A percentile compares a stretch with the other conserved stretches of the same genome.
phyloP scores from a whole-genome alignment of 1,140 invertebrate genomes.

The Cepaea nemoralis region DNA sequence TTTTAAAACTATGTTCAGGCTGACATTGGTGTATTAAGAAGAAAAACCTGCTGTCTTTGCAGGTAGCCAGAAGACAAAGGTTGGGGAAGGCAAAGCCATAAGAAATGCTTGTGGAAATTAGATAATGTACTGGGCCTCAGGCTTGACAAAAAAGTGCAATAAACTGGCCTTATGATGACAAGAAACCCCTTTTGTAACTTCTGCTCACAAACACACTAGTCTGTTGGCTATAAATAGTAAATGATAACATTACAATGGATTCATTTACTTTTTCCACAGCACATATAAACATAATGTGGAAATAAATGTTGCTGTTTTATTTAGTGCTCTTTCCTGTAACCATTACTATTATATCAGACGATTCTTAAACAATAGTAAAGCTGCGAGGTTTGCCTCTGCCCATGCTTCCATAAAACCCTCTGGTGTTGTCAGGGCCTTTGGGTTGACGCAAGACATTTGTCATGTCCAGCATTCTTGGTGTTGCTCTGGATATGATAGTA shows the following conservation, averaged over 20 bases:
- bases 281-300: neutral
- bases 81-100: no score
- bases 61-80: no score
- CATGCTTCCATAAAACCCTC: slow-evolving; percentile 77
- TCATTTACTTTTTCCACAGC: slow-evolving; percentile 2
- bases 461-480: slow-evolving; percentile 58
- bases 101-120: no score
- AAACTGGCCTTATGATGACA: no score
- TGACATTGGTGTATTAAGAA: no score
- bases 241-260: slow-evolving; percentile 6
- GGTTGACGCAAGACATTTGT: slow-evolving; percentile 84
- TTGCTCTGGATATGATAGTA: slow-evolving; percentile 38
- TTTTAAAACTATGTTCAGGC: no score
- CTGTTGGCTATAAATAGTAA: neutral
- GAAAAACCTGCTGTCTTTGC: no score
- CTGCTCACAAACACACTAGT: no score
- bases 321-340: neutral
- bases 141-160: no score
- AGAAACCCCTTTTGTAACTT: no score
- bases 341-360: neutral
- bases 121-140: no score
- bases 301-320: neutral
- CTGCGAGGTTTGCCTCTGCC: slow-evolving; percentile 65
- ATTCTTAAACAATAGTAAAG: slow-evolving; percentile 55
- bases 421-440: slow-evolving; percentile 85